Conservation (phyloP, 2,113 vertebrate species). For the Plotosus lineatus region DNA sequence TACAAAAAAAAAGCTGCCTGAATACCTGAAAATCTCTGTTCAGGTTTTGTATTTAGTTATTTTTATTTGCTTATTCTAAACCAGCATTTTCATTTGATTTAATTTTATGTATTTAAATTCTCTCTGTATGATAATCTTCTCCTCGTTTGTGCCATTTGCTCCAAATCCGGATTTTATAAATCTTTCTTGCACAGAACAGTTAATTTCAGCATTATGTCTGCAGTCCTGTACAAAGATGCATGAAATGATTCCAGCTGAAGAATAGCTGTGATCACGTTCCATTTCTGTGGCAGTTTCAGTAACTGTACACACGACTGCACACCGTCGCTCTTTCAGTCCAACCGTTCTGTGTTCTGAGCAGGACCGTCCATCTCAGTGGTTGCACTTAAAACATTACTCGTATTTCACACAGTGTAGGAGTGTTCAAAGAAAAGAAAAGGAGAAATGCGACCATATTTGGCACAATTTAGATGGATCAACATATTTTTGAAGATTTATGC, state of each 20-base stretch:
- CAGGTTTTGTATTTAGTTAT: not conserved
- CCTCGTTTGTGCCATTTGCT: not conserved
- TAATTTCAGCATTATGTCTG: not conserved
- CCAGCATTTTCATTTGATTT: not conserved
- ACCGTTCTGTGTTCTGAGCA: not conserved
- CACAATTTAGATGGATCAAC: not conserved
- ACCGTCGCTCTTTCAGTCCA: not conserved
- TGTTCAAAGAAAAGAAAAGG: not conserved
- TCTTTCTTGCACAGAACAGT: not conserved
- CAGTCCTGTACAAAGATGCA: not conserved
- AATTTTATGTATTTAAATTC: not conserved
- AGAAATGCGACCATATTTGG: too few relatives aligned
- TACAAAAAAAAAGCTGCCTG: not conserved
- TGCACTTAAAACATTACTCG: too few relatives aligned
- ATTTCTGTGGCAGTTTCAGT: constrained; percentile 11
- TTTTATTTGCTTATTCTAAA: not conserved
- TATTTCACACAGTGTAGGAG: too few relatives aligned
- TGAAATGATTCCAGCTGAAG: not conserved
- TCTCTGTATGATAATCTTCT: not conserved
- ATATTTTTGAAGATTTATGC: not conserved
- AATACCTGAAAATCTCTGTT: not conserved
- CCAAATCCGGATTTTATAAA: not conserved
- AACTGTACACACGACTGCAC: constrained; percentile 17
- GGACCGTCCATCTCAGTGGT: not conserved
- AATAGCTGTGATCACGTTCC: not conserved